Conservation (phyloP, 2,113 vertebrate genomes). For the Vulpes ferrilata region DNA sequence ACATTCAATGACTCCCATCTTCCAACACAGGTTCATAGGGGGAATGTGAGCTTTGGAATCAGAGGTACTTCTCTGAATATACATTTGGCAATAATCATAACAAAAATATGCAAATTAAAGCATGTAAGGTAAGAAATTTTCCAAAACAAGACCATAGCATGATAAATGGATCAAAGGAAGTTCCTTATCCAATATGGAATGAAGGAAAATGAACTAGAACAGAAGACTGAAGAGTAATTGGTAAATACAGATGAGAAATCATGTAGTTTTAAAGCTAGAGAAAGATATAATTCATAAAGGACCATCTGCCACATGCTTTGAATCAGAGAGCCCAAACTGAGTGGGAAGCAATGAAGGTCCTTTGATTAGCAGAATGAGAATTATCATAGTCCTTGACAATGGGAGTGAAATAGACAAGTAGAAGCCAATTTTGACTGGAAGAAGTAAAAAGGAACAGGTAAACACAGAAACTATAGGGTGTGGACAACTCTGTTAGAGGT, state of each 20-base stretch:
- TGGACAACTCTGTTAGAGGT: not conserved
- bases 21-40: not conserved
- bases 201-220: not conserved
- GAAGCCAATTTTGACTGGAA: not conserved
- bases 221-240: not conserved
- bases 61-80: not conserved
- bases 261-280: not conserved
- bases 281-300: not conserved
- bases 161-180: not conserved
- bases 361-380: not conserved
- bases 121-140: not conserved
- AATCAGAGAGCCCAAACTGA: not conserved
- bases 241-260: not conserved
- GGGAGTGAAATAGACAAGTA: fast-evolving
- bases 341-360: fast-evolving
- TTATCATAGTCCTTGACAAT: not conserved
- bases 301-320: not conserved
- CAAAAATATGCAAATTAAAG: not conserved
- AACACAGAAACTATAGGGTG: not conserved
- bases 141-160: not conserved
- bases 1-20: not conserved
- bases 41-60: not conserved
- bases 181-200: not conserved
- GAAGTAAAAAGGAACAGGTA: not conserved
- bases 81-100: not conserved